Conservation (phyloP, 2,113 vertebrate genomes). For the Acinonyx jubatus region DNA sequence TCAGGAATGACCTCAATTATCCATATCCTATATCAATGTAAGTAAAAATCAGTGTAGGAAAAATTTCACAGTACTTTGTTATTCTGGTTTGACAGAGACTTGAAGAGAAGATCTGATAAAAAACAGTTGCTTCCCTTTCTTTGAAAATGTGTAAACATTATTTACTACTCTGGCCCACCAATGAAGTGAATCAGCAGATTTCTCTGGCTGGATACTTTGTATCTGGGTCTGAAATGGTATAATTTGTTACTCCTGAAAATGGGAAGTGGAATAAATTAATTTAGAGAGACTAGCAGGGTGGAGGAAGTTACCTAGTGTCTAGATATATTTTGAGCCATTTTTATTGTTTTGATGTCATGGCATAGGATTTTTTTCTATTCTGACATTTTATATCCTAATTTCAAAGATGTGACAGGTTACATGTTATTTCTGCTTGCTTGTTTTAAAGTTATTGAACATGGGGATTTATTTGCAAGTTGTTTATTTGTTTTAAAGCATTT, state of each 20-base stretch:
- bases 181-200: not conserved
- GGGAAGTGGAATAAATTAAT: not conserved
- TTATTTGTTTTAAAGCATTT: not conserved
- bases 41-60: not conserved
- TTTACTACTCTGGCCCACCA: not conserved
- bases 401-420: not conserved
- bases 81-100: not conserved
- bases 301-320: not conserved
- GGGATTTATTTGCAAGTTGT: not conserved
- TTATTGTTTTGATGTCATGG: not conserved
- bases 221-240: not conserved
- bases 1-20: not conserved
- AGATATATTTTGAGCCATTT: not conserved
- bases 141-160: not conserved
- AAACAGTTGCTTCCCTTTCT: not conserved
- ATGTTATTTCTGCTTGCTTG: not conserved
- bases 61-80: not conserved
- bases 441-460: not conserved
- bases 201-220: not conserved
- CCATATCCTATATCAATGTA: not conserved
- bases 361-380: not conserved
- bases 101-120: not conserved
- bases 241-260: not conserved
- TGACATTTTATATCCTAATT: not conserved
- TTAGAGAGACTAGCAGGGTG: not conserved